A percentile compares a stretch with the other conserved stretches of the same genome.
These are phyloP conservation scores for Gnathonemus echidnorhynchus DNA, from an alignment of 2,113 vertebrate species.

Conservation along the genomic window DNA sequence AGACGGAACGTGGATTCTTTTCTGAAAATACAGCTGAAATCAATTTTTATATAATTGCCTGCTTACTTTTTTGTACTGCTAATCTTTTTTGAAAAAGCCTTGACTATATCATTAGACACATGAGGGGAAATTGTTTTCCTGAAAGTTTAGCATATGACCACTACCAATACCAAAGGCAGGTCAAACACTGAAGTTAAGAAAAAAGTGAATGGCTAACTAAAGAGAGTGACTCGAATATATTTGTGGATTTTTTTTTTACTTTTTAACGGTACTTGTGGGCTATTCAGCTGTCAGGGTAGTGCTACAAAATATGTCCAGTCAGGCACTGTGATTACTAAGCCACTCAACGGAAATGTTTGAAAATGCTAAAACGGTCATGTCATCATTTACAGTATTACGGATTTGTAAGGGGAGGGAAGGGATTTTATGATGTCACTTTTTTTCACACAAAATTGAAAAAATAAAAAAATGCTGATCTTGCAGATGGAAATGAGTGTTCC, in stretches of 20 bases:
- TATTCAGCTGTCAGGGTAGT: background rate
- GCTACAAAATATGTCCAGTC: constrained; percentile 2
- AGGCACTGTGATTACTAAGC: background rate
- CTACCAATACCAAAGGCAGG: background rate
- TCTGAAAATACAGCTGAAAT: background rate
- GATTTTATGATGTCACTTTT: background rate
- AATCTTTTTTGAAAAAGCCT: background rate
- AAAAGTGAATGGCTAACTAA: background rate
- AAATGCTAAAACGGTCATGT: background rate
- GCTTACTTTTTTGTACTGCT: background rate
- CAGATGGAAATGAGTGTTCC: background rate
- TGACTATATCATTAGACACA: background rate
- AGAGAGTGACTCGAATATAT: background rate
- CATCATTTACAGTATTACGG: background rate
- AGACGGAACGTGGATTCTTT: background rate
- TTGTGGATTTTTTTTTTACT: background rate
- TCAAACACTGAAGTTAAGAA: background rate
- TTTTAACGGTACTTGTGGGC: background rate
- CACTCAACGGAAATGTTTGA: background rate
- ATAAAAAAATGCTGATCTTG: background rate
- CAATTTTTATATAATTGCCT: constrained; percentile 3
- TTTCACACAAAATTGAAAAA: background rate
- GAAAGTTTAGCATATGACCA: background rate
- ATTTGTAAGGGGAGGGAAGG: background rate
- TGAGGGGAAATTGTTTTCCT: background rate